A percentile compares a stretch with the other conserved stretches of the same genome.
Evolutionary conservation across 2,797 vertebrate genomes (phyloP).

Genomic region (Moxostoma hubbsi): DNA sequence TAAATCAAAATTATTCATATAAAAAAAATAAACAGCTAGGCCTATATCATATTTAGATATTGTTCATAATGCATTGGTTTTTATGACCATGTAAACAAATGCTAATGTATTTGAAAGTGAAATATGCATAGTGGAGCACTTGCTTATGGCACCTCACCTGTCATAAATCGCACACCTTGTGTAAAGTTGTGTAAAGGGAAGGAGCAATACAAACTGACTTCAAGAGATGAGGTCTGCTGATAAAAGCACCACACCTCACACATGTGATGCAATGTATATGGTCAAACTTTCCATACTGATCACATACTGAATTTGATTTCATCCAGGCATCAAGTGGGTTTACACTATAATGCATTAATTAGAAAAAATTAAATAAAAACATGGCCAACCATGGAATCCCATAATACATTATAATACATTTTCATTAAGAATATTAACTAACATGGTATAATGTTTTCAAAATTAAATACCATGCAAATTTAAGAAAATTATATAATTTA

Average conservation of each 20-base stretch:
- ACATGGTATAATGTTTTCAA: too few relatives aligned
- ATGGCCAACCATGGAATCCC: too few relatives aligned
- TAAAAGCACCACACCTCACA: slow-evolving; percentile 9
- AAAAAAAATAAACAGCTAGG: neutral
- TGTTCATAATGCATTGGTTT: neutral
- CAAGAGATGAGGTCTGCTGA: neutral
- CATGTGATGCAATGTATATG: neutral
- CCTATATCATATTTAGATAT: neutral
- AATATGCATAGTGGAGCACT: neutral
- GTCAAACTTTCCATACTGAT: neutral
- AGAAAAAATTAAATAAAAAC: slow-evolving; percentile 46
- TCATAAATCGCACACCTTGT: slow-evolving; percentile 6
- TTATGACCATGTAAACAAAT: slow-evolving; percentile 11
- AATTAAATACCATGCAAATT: too few relatives aligned
- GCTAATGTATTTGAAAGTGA: neutral
- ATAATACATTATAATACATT: too few relatives aligned
- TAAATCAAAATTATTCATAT: too few relatives aligned
- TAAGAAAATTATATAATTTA: too few relatives aligned
- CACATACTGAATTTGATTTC: neutral
- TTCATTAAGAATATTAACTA: too few relatives aligned
- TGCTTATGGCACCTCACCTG: neutral
- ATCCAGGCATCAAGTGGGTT: neutral
- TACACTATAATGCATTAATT: neutral
- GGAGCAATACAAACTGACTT: neutral
- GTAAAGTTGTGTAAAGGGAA: neutral